Evolutionary conservation across 2,113 vertebrate genomes (phyloP), one percentile per base, ranked within the genome.

Genomic region (Perca fluviatilis): DNA sequence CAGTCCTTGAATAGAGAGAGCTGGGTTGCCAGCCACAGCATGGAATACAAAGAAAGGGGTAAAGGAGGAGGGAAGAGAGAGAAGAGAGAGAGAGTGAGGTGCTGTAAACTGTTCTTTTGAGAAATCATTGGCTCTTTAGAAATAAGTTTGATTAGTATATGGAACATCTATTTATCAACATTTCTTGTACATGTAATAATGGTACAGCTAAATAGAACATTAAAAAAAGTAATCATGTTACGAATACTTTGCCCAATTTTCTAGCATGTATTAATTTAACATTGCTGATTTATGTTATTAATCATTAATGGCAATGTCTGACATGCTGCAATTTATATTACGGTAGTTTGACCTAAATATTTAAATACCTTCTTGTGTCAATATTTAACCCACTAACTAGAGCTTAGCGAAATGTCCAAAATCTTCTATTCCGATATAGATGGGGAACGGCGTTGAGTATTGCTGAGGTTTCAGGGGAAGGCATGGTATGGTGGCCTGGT

Each of bases 401-500:
- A 43, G 10, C 40, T 43, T 43, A 43, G 40, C 3, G 40, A 43
- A 43, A 43, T 43, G 10, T 10, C 10, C 40, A 10, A 43, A 11
- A 43, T 10, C 40, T 43, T 43, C 40, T 11, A 43, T 43, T 43
- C 10, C 2, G 10, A 43, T 43, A 11, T 43, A 11, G 10, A 10
- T 43, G 40, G 46, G 47, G 7, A 49, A 33, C 30, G 19, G 18
- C 58, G 49, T 43, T 11, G 21, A 62, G 16, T 2, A 30, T 61
- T 71, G 65, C 66, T 47, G 60, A 61, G 79, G 67, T 86, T 80
- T 85, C 78, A 74, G 67, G 36, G 47, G 82, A 67, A 84, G 70
- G 73, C 80, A 53, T 86, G 82, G 77, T 79, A 36, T 75, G 77
- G 80, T 61, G 87, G 72, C 82, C 76, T 18, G 61, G 79, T 74